Percentiles rank a stretch among this genome's conserved stretches.
These are phyloP conservation scores for Oostethus manadensis DNA, from an alignment of 2,113 vertebrate genomes.

Conservation along the genomic window DNA sequence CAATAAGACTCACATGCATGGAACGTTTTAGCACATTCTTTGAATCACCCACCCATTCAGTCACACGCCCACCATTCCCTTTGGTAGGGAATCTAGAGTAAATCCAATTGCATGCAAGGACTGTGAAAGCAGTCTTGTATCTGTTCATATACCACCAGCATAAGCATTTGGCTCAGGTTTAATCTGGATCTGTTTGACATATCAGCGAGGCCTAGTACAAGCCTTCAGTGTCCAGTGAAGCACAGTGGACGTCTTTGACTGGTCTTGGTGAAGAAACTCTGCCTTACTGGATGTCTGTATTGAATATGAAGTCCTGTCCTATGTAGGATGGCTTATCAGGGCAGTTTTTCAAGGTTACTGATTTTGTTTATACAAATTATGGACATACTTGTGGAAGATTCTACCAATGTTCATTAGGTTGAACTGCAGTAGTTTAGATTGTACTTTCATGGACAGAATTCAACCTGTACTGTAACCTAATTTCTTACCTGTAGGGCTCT, in stretches of 20 bases:
- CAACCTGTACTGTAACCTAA: too few relatives aligned
- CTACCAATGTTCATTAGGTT: too few relatives aligned
- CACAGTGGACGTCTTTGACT: constrained; percentile 61
- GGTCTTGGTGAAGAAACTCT: constrained; percentile 50
- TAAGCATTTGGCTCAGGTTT: constrained; percentile 37
- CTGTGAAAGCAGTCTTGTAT: constrained; percentile 31
- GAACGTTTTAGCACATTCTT: constrained; percentile 2
- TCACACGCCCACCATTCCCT: background rate
- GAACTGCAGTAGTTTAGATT: background rate
- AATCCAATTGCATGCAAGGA: constrained; percentile 8
- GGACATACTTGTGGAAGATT: too few relatives aligned
- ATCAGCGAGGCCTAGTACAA: constrained; percentile 30
- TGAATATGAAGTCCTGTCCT: constrained; percentile 28
- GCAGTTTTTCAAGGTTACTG: too few relatives aligned
- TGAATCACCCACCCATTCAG: background rate
- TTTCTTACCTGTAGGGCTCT: background rate
- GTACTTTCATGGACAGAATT: background rate
- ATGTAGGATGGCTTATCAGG: background rate
- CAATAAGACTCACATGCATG: too few relatives aligned
- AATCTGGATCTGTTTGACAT: constrained; percentile 35
- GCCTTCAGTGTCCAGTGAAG: constrained; percentile 41
- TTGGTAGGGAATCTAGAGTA: background rate
- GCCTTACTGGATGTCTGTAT: constrained; percentile 28
- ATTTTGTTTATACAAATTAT: too few relatives aligned
- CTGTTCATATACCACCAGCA: constrained; percentile 10